Evolutionary conservation across 2,888 invertebrate species (phyloP), one percentile per base, ranked within the genome.

Genomic region (Trichogramma evanescens): DNA sequence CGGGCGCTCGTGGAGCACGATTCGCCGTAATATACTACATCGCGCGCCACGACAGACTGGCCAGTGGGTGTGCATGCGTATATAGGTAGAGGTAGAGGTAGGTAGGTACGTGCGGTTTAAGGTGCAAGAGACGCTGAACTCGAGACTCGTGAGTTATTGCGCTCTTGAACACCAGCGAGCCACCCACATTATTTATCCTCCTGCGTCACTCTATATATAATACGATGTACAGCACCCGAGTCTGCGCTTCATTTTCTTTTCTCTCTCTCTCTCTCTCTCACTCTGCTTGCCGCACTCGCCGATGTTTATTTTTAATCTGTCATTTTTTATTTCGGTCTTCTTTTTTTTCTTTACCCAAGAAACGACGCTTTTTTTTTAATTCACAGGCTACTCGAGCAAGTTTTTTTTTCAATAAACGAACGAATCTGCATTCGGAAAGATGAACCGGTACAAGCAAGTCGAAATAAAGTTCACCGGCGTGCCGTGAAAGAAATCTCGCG

Each of bases 91-190:
- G 26, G 26, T 26, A 26, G 26, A 26, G 26, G 26, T 26, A 13
- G 13, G 13, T 13, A 26, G 26, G 26, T 26, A 26, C 26, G 26
- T 26, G 26, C 26, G 26, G 26, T 26, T 26, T 9, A 46, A 49
- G 45, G 40, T 44, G 7, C 39, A 13, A 13, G 66, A 63, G 59
- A 60, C 56, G 58, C 56, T 63, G 70, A 67, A 69, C 72, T 72
- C 71, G 68, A 72, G 70, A 65, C 65, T 67, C 67, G 68, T 68
- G 71, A 73, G 72, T 73, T 72, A 73, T 71, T 65, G 69, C 66
- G 68, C 69, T 70, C 68, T 68, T 70, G 71, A 71, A 70, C 67
- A 68, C 67, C 58, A 26, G 26, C 26, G 26, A 26, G 26, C 26
- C 26, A 26, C 26, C 26, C 26, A 26, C 26, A 26, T 26, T 26